These are phyloP conservation scores for Perdita meconis DNA, from an alignment of 2,888 invertebrate genomes.

Conservation along the genomic window DNA sequence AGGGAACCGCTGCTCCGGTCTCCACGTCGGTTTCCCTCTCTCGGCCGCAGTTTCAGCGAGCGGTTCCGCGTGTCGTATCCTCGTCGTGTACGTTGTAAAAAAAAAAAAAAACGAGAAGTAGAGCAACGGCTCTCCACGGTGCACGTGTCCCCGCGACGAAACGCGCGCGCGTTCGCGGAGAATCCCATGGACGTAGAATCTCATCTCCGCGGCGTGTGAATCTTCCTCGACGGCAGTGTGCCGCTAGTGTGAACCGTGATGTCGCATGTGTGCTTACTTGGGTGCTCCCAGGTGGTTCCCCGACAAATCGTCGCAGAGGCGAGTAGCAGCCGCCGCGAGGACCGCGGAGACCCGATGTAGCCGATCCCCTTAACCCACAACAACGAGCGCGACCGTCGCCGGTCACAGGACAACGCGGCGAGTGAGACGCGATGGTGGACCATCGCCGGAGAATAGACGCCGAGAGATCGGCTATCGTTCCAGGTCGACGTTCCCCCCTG, in stretches of 20 bases:
- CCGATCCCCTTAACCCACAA: conserved; percentile 25
- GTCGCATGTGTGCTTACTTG: conserved; percentile 62
- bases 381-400: conserved; percentile 49
- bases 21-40: conserved; percentile 3
- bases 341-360: conserved; percentile 44
- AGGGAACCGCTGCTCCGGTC: conserved; percentile 19
- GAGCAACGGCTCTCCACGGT: no score
- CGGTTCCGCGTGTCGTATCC: no score
- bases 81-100: no score
- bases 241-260: conserved; percentile 41
- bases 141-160: no score
- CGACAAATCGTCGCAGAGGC: conserved; percentile 21
- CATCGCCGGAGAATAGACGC: conserved; percentile 51
- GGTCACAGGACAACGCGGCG: conserved; percentile 37
- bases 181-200: no score
- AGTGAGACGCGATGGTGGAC: conserved; percentile 63
- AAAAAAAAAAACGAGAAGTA: no score
- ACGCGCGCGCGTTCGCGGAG: no score
- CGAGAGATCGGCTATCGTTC: conserved; percentile 51
- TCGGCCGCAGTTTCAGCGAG: no score
- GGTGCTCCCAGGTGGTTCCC: conserved; percentile 29
- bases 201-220: no score
- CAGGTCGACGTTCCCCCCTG: conserved; percentile 85
- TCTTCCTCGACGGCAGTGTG: no score
- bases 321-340: neutral